phyloP scores from a whole-genome alignment of 2,797 vertebrate genomes.

The Oreochromis mossambicus region DNA sequence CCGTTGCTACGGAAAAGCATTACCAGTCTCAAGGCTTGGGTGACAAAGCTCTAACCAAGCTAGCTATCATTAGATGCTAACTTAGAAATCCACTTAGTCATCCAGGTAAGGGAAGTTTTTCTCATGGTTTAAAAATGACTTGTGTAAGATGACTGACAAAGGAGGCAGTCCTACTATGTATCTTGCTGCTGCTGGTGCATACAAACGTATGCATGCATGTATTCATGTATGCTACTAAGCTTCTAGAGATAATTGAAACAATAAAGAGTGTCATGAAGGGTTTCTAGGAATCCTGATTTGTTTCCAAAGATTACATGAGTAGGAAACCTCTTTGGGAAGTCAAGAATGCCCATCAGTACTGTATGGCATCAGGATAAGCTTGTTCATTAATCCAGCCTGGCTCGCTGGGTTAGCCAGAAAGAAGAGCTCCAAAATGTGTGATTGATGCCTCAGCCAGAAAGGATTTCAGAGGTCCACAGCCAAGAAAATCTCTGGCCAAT shows the following conservation, averaged over 20 bases:
- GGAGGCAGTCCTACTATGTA: neutral
- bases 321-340: slow-evolving; percentile 24
- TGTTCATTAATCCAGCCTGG: slow-evolving; percentile 52
- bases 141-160: too few species aligned
- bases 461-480: slow-evolving; percentile 43
- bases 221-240: neutral
- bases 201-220: neutral
- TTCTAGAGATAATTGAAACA: neutral
- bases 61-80: neutral
- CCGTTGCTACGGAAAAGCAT: neutral
- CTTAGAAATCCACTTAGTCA: neutral
- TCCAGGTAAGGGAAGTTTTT: neutral
- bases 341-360: slow-evolving; percentile 29
- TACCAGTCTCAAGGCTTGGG: neutral
- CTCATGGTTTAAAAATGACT: neutral
- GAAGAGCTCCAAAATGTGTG: slow-evolving; percentile 31
- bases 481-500: slow-evolving; percentile 12
- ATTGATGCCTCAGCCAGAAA: slow-evolving; percentile 49
- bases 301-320: slow-evolving; percentile 35
- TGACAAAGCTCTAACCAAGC: neutral
- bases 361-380: slow-evolving; percentile 46
- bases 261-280: neutral
- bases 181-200: neutral
- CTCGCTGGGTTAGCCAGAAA: slow-evolving; percentile 26
- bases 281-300: slow-evolving; percentile 36